phyloP scores from a whole-genome alignment of 2,888 invertebrate species.

The Pseudococcus viburni region DNA sequence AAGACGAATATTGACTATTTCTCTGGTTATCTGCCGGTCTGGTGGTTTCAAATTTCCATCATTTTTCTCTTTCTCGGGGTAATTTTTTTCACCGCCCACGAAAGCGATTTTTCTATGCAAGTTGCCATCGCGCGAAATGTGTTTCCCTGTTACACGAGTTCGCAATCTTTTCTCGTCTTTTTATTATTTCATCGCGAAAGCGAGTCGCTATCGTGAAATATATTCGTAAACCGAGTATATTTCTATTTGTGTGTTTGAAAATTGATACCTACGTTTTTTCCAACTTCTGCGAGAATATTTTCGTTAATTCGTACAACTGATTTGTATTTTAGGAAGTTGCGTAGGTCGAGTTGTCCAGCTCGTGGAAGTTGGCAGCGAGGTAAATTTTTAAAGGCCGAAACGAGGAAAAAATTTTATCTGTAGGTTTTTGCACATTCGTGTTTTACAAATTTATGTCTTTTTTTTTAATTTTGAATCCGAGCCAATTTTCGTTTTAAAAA shows the following conservation, averaged over 20 bases:
- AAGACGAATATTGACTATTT: slow-evolving; percentile 37
- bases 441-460: slow-evolving; percentile 36
- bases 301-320: not conserved
- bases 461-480: slow-evolving; percentile 13
- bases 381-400: slow-evolving; percentile 4
- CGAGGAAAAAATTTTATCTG: slow-evolving; percentile 7
- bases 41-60: slow-evolving; percentile 47
- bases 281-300: not conserved
- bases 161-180: not conserved
- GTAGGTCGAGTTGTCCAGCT: slow-evolving; percentile 9
- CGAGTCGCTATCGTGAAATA: not conserved
- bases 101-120: not conserved
- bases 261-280: not conserved
- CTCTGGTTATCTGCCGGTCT: not conserved
- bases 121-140: slow-evolving; percentile 6
- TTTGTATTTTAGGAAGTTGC: not conserved
- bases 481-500: slow-evolving; percentile 49
- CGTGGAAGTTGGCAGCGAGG: slow-evolving; percentile 14
- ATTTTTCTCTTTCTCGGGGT: slow-evolving; percentile 6
- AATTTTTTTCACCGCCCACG: slow-evolving; percentile 26
- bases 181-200: not conserved
- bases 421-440: not conserved
- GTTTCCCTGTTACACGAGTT: slow-evolving; percentile 12
- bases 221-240: not conserved
- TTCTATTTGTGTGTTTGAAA: not conserved